A percentile compares a stretch with the other conserved stretches of the same genome.
These are phyloP conservation scores for Cryptosula pallasiana DNA, from an alignment of 2,888 invertebrate genomes.

Conservation along the genomic window DNA sequence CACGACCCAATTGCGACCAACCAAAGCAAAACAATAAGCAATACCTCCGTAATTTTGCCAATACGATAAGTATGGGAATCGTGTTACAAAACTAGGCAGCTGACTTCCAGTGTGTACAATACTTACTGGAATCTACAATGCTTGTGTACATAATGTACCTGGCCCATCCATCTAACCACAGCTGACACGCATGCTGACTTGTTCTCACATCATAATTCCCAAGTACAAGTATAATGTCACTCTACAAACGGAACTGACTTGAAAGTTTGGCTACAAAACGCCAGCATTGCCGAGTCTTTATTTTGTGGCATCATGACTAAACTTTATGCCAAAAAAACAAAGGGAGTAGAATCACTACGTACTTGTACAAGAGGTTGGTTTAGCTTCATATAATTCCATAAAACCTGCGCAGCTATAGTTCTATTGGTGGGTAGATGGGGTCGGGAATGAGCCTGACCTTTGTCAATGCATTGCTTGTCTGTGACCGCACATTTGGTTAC, in stretches of 20 bases:
- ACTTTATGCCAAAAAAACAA: too few species aligned
- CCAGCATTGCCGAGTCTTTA: too few species aligned
- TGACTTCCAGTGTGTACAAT: too few species aligned
- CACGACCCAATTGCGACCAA: too few species aligned
- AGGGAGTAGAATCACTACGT: conserved; percentile 26
- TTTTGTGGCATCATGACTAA: too few species aligned
- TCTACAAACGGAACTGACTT: too few species aligned
- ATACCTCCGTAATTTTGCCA: too few species aligned
- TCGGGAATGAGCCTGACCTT: not conserved
- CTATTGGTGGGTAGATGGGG: not conserved
- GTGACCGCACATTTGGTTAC: too few species aligned
- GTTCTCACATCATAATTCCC: conserved; percentile 44
- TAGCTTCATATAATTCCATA: conserved; percentile 19
- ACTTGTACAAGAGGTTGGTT: not conserved
- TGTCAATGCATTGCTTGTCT: not conserved
- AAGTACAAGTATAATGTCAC: conserved; percentile 40
- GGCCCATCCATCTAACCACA: conserved; percentile 38
- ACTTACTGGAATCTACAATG: conserved; percentile 38
- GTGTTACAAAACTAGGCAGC: too few species aligned
- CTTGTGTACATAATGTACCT: conserved; percentile 40
- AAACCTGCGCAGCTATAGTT: not conserved
- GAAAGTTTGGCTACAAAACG: too few species aligned
- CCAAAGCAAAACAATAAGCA: too few species aligned
- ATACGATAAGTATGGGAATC: too few species aligned
- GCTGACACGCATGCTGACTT: conserved; percentile 38